Evolutionary conservation across 1,140 invertebrate species (phyloP), one percentile per base, ranked within the genome.

Genomic region (Apis dorsata): DNA sequence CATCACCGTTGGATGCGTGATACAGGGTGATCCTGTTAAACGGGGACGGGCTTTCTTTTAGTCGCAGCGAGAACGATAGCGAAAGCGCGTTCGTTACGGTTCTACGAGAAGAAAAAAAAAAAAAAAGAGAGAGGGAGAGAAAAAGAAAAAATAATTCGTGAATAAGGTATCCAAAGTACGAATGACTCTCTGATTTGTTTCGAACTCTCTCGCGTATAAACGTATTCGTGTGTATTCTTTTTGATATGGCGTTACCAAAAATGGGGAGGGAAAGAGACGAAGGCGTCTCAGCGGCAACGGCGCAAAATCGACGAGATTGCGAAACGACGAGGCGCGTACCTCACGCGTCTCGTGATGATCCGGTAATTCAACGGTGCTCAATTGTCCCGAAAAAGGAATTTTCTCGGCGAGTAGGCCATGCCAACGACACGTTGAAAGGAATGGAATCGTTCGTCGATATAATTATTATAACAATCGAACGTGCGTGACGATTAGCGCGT

Each of bases 1-100:
- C 34, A 24, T 24, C 24, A 28, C 28, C 28, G 1, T 28, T 1
- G 28, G 17, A 4, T 34, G 24, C 24, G 19, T 11, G n/a, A 24
- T 70, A 15, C 19, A 73, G 73, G 34, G 11, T 51, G 65, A 69
- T 69, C 49, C 57, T 49, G 13, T 28, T 13, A 24, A 15, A 59
- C 19, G 21, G 12, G 71, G 19, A 73, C 71, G 55, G 71, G 53
- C 69, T 80, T 80, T 80, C 70, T 53, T 73, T n/a, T 55, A 24
- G 24, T 73, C 59, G 78, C 70, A 55, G 69, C 70, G 78, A 80
- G 68, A 63, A 55, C 70, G 80, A 81, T n/a, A 68, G 73, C 62
- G 80, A 81, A 81, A 81, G 53, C 80, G 24, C 65, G 17, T 24
- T 44, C 24, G 44, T 28, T 75, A 12, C 49, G 44, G 28, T 21